These are phyloP conservation scores for Platalea minor DNA, from an alignment of 2,797 vertebrate genomes.

Conservation along the genomic window DNA sequence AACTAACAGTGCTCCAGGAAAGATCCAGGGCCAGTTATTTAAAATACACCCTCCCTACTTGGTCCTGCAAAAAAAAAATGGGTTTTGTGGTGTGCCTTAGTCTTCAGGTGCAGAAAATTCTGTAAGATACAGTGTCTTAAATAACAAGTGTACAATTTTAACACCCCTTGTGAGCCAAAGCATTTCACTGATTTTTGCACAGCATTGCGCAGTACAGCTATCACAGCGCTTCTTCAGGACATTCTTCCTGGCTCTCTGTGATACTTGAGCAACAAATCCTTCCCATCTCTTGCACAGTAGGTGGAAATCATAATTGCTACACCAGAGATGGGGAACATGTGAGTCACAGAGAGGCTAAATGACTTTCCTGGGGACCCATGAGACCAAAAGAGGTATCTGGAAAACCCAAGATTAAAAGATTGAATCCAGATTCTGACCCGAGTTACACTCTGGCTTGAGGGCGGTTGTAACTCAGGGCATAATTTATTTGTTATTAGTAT, in stretches of 20 bases:
- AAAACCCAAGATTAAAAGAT: not conserved
- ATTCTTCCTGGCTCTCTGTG: not conserved
- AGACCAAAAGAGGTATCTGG: not conserved
- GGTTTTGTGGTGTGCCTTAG: not conserved
- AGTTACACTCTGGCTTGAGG: not conserved
- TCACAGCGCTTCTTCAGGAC: not conserved
- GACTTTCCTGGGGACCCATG: not conserved
- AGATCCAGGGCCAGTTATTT: not conserved
- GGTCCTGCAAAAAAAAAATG: not conserved
- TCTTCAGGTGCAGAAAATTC: not conserved
- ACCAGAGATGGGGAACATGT: not conserved
- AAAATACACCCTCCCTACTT: not conserved
- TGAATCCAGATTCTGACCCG: not conserved
- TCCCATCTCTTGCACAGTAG: conserved; percentile 8
- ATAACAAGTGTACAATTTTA: not conserved
- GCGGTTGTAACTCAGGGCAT: not conserved
- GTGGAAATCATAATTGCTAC: conserved; percentile 18
- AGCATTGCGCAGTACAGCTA: accelerated
- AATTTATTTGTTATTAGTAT: not conserved
- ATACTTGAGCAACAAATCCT: not conserved
- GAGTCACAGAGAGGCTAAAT: not conserved
- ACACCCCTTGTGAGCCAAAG: not conserved
- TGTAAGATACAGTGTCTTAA: not conserved
- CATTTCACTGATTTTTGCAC: not conserved
- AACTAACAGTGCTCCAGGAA: not conserved